Conservation (phyloP, 2,113 vertebrate genomes). For the Equus quagga region DNA sequence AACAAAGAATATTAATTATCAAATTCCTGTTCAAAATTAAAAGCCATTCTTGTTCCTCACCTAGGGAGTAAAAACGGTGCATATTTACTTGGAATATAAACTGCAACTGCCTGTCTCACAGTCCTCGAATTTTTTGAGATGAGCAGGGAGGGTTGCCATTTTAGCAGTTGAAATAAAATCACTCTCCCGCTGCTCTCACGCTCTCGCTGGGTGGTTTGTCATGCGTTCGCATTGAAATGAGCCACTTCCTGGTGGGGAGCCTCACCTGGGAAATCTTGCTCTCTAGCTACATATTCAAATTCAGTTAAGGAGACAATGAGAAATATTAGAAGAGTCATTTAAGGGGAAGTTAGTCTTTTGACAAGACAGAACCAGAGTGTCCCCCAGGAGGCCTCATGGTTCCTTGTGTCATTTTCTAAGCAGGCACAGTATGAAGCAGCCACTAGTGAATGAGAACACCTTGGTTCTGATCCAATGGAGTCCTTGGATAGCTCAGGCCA, state of each 20-base stretch:
- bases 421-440: neutral
- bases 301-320: neutral
- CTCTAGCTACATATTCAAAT: conserved; percentile 32
- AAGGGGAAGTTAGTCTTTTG: conserved; percentile 37
- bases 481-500: neutral
- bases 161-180: conserved; percentile 45
- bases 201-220: conserved; percentile 23
- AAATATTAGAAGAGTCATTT: conserved; percentile 11
- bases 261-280: conserved; percentile 23
- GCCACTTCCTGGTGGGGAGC: neutral
- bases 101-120: neutral
- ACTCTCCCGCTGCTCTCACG: neutral
- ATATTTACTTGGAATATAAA: conserved; percentile 24
- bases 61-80: conserved; percentile 25
- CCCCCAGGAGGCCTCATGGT: neutral
- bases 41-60: conserved; percentile 39
- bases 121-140: neutral
- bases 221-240: neutral
- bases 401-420: conserved; percentile 44
- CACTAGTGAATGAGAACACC: neutral
- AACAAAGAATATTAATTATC: conserved; percentile 55
- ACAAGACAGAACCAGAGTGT: neutral
- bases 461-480: conserved; percentile 12
- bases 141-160: neutral
- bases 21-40: conserved; percentile 27